phyloP scores from a whole-genome alignment of 2,888 invertebrate species.

The Ichneumoninae sp. region DNA sequence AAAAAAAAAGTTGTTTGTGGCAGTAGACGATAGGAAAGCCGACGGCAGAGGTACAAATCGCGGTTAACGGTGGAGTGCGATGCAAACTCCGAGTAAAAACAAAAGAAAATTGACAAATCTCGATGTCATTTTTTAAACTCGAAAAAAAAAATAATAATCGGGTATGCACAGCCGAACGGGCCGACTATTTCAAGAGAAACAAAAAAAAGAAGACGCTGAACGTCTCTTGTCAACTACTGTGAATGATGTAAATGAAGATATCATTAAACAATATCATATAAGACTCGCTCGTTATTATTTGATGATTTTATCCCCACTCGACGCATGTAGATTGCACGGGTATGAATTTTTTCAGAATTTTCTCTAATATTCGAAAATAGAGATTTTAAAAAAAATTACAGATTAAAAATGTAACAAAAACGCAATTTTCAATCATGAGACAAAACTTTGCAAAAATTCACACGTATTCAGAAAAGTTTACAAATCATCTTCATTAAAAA shows the following conservation, averaged over 20 bases:
- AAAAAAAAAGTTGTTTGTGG: slow-evolving; percentile 69
- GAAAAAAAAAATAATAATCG: slow-evolving; percentile 30
- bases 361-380: too few species aligned
- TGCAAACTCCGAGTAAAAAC: slow-evolving; percentile 6
- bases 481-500: too few species aligned
- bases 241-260: slow-evolving; percentile 75
- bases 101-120: background rate
- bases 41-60: slow-evolving; percentile 45
- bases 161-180: slow-evolving; percentile 38
- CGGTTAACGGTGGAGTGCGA: slow-evolving; percentile 11
- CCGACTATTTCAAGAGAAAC: slow-evolving; percentile 23
- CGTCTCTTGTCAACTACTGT: slow-evolving; percentile 69
- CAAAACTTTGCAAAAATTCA: too few species aligned
- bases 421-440: too few species aligned
- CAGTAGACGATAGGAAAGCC: slow-evolving; percentile 58
- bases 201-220: slow-evolving; percentile 31
- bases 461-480: too few species aligned
- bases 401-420: too few species aligned
- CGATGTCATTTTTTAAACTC: slow-evolving; percentile 12
- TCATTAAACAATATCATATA: slow-evolving; percentile 73
- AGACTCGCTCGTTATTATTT: slow-evolving; percentile 41
- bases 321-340: too few species aligned
- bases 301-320: background rate
- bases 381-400: too few species aligned
- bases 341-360: too few species aligned